phyloP scores from a whole-genome alignment of 1,140 invertebrate species.

The Tribolium madens region DNA sequence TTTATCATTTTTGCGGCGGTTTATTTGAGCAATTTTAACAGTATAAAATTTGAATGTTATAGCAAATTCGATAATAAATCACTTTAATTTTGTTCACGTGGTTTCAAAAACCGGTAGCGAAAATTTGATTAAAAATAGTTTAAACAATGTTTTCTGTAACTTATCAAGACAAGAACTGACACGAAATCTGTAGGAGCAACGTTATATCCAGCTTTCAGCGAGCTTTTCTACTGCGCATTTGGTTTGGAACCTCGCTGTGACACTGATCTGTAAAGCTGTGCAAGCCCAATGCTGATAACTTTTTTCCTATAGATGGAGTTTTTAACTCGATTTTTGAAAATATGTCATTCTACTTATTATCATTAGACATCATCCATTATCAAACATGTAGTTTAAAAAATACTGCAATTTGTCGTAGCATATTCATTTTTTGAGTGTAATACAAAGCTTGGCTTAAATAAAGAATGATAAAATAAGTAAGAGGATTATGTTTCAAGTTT shows the following conservation, averaged over 20 bases:
- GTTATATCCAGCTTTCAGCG: slow-evolving; percentile 24
- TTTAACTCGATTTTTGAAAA: background rate
- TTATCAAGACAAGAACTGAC: slow-evolving; percentile 18
- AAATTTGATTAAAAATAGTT: background rate
- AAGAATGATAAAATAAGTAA: background rate
- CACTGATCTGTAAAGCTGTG: background rate
- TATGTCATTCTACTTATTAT: background rate
- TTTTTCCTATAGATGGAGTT: slow-evolving; percentile 12
- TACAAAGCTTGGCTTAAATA: background rate
- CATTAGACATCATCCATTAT: background rate
- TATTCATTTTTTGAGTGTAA: background rate
- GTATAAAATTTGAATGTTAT: background rate
- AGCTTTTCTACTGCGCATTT: slow-evolving; percentile 36
- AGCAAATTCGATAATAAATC: background rate
- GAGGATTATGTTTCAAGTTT: slow-evolving; percentile 20
- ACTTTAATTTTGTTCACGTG: background rate
- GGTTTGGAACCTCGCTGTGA: slow-evolving; percentile 6
- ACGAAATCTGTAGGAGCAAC: slow-evolving; percentile 10
- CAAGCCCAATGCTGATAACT: background rate
- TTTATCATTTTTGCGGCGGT: background rate
- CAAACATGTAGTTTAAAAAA: background rate
- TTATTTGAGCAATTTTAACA: background rate
- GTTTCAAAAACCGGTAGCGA: background rate
- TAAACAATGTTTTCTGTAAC: slow-evolving; percentile 15
- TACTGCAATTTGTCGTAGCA: background rate